A percentile compares a stretch with the other conserved stretches of the same genome.
Evolutionary conservation across 2,888 invertebrate species (phyloP).

Genomic region (Ethmia dodecea): DNA sequence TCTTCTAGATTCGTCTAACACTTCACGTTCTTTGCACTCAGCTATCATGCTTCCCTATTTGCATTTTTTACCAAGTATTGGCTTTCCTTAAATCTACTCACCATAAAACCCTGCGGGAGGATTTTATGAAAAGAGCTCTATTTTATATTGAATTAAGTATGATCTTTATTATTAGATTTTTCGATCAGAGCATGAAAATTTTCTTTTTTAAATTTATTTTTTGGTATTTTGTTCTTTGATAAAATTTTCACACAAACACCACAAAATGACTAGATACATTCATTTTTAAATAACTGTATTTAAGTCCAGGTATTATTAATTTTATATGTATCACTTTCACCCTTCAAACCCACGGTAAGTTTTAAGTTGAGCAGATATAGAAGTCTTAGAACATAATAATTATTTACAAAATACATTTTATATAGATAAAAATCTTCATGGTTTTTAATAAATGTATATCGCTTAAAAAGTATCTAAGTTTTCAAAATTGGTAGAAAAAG

Average conservation of each 20-base stretch:
- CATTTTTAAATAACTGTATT: constrained; percentile 20
- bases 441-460: constrained; percentile 52
- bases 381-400: constrained; percentile 68
- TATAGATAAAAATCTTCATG: constrained; percentile 54
- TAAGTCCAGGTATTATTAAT: constrained; percentile 29
- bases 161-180: too few relatives aligned
- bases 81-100: constrained; percentile 31
- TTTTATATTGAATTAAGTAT: too few relatives aligned
- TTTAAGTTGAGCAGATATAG: constrained; percentile 74
- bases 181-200: too few relatives aligned
- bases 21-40: not conserved
- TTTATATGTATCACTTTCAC: constrained; percentile 26
- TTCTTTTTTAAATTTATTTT: constrained; percentile 3
- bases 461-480: constrained; percentile 62
- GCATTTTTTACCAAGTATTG: constrained; percentile 6
- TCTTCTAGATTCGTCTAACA: constrained; percentile 12
- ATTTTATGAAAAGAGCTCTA: constrained; percentile 7
- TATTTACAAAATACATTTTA: constrained; percentile 69
- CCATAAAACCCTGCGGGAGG: constrained; percentile 16
- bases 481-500: constrained; percentile 45
- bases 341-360: constrained; percentile 61
- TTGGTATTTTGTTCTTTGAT: constrained; percentile 15
- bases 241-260: constrained; percentile 15
- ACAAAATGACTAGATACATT: constrained; percentile 20
- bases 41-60: constrained; percentile 6